Evolutionary conservation across 2,797 vertebrate genomes (phyloP).

Genomic region (Pyrocephalus nanus): DNA sequence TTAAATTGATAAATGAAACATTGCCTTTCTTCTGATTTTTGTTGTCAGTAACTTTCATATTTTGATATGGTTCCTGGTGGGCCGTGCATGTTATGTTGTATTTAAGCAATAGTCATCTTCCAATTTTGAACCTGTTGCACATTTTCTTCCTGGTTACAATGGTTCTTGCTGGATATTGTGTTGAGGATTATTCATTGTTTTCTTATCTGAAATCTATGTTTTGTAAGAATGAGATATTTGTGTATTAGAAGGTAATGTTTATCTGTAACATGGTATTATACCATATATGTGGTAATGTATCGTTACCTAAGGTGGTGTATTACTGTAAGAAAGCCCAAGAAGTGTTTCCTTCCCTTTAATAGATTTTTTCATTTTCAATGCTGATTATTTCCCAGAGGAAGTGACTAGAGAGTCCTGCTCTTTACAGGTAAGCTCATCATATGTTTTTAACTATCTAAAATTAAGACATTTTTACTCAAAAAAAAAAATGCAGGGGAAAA

Average conservation of each 20-base stretch:
- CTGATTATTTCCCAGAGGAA: constrained; percentile 1
- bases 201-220: background rate
- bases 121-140: background rate
- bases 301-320: background rate
- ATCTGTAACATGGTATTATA: background rate
- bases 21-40: constrained; percentile 32
- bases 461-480: background rate
- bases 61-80: background rate
- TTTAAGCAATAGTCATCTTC: background rate
- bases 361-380: background rate
- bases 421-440: constrained; percentile 5
- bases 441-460: background rate
- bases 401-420: background rate
- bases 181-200: background rate
- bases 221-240: background rate
- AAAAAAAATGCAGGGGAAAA: background rate
- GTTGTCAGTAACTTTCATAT: background rate
- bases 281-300: background rate
- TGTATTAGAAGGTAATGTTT: background rate
- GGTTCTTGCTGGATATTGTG: background rate
- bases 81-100: background rate
- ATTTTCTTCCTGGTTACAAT: background rate
- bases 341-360: background rate
- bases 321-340: background rate
- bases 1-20: constrained; percentile 20